phyloP scores from a whole-genome alignment of 1,140 invertebrate genomes.

The Acromyrmex heyeri region DNA sequence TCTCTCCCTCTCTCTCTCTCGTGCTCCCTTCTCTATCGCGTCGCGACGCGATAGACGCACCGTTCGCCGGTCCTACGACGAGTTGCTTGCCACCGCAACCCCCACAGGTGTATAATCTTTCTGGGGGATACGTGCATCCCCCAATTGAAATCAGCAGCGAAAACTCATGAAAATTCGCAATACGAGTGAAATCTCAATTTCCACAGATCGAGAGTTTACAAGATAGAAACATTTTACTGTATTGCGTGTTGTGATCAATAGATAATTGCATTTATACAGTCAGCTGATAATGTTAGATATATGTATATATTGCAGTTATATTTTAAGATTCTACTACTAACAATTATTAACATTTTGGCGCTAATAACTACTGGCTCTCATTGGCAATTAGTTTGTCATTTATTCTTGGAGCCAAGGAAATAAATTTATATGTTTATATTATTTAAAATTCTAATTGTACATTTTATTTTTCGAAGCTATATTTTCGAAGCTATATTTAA shows the following conservation, averaged over 20 bases:
- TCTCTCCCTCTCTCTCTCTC: constrained; percentile 41
- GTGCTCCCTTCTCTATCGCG: constrained; percentile 12
- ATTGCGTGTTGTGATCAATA: background rate
- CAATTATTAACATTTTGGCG: no score
- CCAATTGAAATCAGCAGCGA: background rate
- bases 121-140: background rate
- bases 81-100: constrained; percentile 16
- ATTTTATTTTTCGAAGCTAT: background rate
- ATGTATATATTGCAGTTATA: background rate
- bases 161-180: background rate
- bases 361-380: no score
- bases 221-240: background rate
- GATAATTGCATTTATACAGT: background rate
- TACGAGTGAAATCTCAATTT: constrained; percentile 13
- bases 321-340: background rate
- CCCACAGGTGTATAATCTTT: constrained; percentile 22
- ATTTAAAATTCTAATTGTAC: background rate
- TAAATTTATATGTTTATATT: no score
- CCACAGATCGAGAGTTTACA: background rate
- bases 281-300: background rate
- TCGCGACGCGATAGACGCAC: constrained; percentile 27
- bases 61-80: constrained; percentile 14
- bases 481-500: background rate
- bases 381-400: no score
- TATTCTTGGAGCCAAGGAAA: no score